phyloP scores from a whole-genome alignment of 2,888 invertebrate genomes.

The Netelia virgata region DNA sequence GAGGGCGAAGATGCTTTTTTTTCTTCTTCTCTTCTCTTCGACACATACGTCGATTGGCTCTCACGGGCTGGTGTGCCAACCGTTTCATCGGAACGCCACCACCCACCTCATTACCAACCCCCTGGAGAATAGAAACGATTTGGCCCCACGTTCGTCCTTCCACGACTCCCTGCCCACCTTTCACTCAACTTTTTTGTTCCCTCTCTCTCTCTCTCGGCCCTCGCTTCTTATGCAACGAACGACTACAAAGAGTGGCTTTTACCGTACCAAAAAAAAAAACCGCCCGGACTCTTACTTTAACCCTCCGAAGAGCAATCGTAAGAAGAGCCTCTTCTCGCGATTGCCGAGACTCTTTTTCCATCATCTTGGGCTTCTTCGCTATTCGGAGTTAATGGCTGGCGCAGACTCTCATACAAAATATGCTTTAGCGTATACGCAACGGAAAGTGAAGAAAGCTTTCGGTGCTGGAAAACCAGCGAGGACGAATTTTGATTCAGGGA shows the following conservation, averaged over 20 bases:
- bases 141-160: constrained; percentile 21
- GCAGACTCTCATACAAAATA: constrained; percentile 1
- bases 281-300: constrained; percentile 36
- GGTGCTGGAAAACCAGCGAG: neutral
- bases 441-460: neutral
- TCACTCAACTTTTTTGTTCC: constrained; percentile 44
- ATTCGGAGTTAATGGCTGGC: constrained; percentile 60
- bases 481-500: constrained; percentile 14
- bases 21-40: neutral
- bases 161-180: neutral
- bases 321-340: constrained; percentile 20
- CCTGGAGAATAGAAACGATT: constrained; percentile 49
- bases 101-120: neutral
- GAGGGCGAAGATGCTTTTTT: neutral
- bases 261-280: constrained; percentile 1
- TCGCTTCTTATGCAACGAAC: constrained; percentile 4
- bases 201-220: constrained; percentile 5
- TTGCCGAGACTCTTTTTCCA: constrained; percentile 14
- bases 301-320: constrained; percentile 46
- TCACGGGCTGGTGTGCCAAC: constrained; percentile 7
- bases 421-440: constrained; percentile 20
- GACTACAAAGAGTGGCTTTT: constrained; percentile 59
- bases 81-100: neutral
- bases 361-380: constrained; percentile 38
- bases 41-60: constrained; percentile 5